Base-by-base conservation (phyloP, 1,140 invertebrate genomes). In the Drosophila tani region DNA sequence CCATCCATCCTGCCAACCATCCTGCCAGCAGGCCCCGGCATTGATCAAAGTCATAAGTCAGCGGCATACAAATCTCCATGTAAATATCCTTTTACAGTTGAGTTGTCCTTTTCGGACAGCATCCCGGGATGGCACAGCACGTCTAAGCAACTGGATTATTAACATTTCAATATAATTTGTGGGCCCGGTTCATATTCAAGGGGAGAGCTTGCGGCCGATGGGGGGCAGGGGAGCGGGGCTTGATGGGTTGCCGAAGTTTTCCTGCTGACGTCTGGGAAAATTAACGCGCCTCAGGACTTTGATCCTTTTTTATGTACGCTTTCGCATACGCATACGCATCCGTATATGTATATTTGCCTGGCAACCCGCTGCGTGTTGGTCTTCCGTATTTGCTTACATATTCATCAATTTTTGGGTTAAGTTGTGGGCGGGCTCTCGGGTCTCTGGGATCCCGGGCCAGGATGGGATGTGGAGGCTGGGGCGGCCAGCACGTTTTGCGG, bases 111-210 rank as follows among this genome's bases (percentile, higher is more conserved):
- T 90, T 88, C 67, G 45, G 63, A 73, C 67, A 24, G 21, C 21
- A 73, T 49, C 65, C 69, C 40, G 70, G 49, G 51, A 50, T 50
- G 55, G 66, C 83, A 50, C 79, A 82, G 80, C 84, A 87, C 81
- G 77, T 81, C 84, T 79, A 79, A 76, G 85, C 85, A 85, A 90
- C 86, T 90, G 85, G 85, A 90, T 90, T 90, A 90, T 90, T 85
- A 90, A 90, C 85, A 90, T 90, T 90, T 90, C 85, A 90, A 91
- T 90, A 90, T 90, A 90, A 90, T 90, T 90, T 90, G 85, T 79
- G 85, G 74, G 64, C 41, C 40, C 40, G 57, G 59, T 68, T 81
- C 70, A 81, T 81, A 81, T 80, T 81, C 65, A 21, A 38, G 51
- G 19, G 19, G 24, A 12, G 51, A 55, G 14, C 14, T 35, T 38